A percentile compares a stretch with the other conserved stretches of the same genome.
phyloP scores from a whole-genome alignment of 2,888 invertebrate genomes.

The Dryococelus australis region DNA sequence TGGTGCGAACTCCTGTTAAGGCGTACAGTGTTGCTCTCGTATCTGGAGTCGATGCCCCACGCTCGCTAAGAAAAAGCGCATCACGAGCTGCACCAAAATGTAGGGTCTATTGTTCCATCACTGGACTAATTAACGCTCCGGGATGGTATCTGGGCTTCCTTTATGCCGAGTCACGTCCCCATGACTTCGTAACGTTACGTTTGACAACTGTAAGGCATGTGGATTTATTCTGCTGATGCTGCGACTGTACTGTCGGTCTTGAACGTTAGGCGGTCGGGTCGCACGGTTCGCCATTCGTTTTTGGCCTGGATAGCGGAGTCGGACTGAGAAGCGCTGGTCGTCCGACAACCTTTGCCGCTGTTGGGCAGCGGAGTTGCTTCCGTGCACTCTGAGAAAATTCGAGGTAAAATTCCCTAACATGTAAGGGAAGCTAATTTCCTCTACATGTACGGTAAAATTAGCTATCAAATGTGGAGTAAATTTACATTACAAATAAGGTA shows the following conservation, averaged over 20 bases:
- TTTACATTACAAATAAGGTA: too few species aligned
- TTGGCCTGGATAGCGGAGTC: too few species aligned
- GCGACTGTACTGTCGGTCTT: too few species aligned
- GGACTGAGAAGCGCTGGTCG: neutral
- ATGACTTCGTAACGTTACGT: neutral
- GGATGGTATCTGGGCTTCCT: neutral
- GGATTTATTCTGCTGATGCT: too few species aligned
- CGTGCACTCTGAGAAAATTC: too few species aligned
- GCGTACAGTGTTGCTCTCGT: neutral
- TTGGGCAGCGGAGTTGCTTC: neutral
- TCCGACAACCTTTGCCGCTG: neutral
- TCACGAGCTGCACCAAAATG: neutral
- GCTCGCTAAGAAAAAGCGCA: too few species aligned
- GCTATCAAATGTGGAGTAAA: too few species aligned
- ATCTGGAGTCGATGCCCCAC: neutral
- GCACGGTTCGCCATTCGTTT: neutral
- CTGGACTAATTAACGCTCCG: neutral
- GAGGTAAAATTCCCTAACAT: too few species aligned
- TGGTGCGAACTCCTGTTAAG: too few species aligned
- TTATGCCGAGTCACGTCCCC: neutral
- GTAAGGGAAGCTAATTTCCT: too few species aligned
- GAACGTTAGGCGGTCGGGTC: too few species aligned
- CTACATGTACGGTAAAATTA: too few species aligned
- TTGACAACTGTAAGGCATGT: neutral
- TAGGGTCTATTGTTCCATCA: neutral